Conservation (phyloP, 2,113 vertebrate genomes). For the Albula goreensis region DNA sequence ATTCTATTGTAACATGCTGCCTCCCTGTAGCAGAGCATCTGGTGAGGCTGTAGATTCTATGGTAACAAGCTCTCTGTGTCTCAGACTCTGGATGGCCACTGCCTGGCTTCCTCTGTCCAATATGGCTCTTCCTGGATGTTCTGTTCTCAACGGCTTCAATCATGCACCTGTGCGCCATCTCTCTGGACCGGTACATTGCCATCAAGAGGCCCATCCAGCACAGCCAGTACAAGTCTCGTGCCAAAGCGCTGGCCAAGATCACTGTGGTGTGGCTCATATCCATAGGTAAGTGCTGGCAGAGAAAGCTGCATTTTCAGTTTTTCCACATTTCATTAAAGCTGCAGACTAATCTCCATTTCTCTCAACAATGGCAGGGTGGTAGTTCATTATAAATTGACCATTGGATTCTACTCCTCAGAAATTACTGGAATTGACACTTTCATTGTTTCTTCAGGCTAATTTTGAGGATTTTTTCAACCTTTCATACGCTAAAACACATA, state of each 20-base stretch:
- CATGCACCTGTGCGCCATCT: slow-evolving; percentile 98
- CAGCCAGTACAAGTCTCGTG: slow-evolving; percentile 91
- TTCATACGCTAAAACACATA: too few species aligned
- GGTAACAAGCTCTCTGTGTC: slow-evolving; percentile 47
- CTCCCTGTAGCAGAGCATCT: too few species aligned
- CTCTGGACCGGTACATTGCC: slow-evolving; percentile 93
- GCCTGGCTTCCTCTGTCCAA: slow-evolving; percentile 84
- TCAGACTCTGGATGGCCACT: slow-evolving; percentile 91
- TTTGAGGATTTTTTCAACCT: too few species aligned
- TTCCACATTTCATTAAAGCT: too few species aligned
- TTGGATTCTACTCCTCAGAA: too few species aligned
- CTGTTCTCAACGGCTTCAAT: slow-evolving; percentile 98
- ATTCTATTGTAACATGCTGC: too few species aligned
- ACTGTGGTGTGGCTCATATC: slow-evolving; percentile 95
- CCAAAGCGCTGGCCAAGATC: slow-evolving; percentile 90
- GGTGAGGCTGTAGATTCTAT: background rate
- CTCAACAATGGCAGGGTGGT: too few species aligned
- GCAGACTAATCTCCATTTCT: too few species aligned
- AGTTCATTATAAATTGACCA: too few species aligned
- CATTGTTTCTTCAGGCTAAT: too few species aligned
- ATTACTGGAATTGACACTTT: too few species aligned
- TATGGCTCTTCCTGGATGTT: slow-evolving; percentile 97
- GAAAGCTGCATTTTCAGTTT: background rate
- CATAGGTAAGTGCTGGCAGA: slow-evolving; percentile 77
- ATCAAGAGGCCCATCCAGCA: slow-evolving; percentile 98